These are phyloP conservation scores for Aplochiton taeniatus DNA, from an alignment of 2,797 vertebrate species.

Conservation along the genomic window DNA sequence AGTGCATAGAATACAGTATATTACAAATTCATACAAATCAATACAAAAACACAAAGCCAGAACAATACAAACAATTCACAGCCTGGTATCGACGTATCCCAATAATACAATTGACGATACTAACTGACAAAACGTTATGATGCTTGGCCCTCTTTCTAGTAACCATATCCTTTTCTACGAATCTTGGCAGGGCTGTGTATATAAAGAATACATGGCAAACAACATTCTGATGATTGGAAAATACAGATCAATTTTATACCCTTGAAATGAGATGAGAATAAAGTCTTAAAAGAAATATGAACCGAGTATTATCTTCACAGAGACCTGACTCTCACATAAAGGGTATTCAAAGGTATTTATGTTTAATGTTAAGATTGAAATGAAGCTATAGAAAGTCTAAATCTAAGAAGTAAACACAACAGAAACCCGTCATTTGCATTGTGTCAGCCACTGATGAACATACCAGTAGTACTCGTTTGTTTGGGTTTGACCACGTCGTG, in stretches of 20 bases:
- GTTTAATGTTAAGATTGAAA: constrained; percentile 5
- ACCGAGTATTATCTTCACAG: constrained; percentile 26
- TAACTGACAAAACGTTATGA: constrained; percentile 26
- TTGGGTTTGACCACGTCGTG: no score
- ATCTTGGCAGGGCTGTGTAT: constrained; percentile 11
- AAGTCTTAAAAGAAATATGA: constrained; percentile 10
- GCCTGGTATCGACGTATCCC: constrained; percentile 68
- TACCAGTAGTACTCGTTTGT: no score
- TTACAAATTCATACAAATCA: constrained; percentile 53
- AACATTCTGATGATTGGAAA: constrained; percentile 7
- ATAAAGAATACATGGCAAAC: neutral
- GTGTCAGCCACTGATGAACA: no score
- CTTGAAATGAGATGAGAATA: constrained; percentile 32
- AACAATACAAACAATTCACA: constrained; percentile 78
- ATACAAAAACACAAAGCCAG: constrained; percentile 49
- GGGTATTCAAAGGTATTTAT: constrained; percentile 24
- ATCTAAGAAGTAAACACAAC: no score
- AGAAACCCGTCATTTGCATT: no score
- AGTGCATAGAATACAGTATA: constrained; percentile 80
- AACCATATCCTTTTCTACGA: constrained; percentile 49
- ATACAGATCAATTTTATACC: neutral
- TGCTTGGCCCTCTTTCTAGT: constrained; percentile 20
- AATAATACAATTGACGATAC: constrained; percentile 36
- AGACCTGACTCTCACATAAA: constrained; percentile 39
- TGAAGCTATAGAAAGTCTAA: no score